Conservation (phyloP, 2,113 vertebrate species). For the Agapornis roseicollis region DNA sequence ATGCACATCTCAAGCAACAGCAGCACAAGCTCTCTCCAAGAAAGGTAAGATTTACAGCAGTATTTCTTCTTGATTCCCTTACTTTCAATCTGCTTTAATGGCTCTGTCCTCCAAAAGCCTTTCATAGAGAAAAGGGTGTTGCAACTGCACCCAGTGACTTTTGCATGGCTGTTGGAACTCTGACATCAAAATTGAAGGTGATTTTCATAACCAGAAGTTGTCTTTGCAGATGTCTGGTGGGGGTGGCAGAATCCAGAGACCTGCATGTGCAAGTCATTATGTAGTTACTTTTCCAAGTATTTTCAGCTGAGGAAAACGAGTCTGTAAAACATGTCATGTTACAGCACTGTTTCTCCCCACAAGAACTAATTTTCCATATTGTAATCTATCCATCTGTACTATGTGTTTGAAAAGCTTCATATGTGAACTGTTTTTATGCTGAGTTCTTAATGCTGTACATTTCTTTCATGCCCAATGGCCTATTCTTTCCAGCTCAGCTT, state of each 20-base stretch:
- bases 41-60: background rate
- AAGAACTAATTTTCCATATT: background rate
- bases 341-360: background rate
- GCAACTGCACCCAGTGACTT: background rate
- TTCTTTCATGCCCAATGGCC: conserved; percentile 6
- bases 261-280: background rate
- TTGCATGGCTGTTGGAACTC: background rate
- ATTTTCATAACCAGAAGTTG: background rate
- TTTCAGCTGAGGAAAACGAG: background rate
- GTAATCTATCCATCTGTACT: conserved; percentile 26
- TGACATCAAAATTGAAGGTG: background rate
- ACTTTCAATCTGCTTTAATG: background rate
- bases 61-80: background rate
- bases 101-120: background rate
- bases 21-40: background rate
- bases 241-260: background rate
- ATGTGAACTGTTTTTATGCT: conserved; percentile 22
- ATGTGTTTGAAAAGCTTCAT: background rate
- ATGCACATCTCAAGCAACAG: background rate
- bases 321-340: background rate
- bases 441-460: conserved; percentile 23
- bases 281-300: background rate
- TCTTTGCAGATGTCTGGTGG: background rate
- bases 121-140: background rate
- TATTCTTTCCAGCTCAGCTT: conserved; percentile 10